Base-by-base conservation (phyloP, 2,888 invertebrate genomes). In the Drosophila austrosaltans region DNA sequence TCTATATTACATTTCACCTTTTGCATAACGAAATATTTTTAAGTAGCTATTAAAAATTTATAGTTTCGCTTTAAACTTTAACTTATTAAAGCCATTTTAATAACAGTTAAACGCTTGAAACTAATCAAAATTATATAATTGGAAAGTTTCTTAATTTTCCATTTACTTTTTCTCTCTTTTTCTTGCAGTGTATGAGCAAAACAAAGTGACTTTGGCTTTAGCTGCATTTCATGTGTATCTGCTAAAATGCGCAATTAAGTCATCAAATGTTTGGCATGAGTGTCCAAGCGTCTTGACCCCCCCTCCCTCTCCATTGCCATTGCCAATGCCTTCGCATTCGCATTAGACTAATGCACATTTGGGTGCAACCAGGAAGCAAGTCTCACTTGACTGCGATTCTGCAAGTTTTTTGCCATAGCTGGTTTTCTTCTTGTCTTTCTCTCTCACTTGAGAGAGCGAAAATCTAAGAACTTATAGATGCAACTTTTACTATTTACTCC, bases 241-340 rank as follows among this genome's bases (percentile, higher is more conserved):
- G 79, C 72, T 84, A 84, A 84, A 82, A 86, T 87, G 80, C 77
- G 80, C 85, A 86, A 86, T 86, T 89, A 86, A 86, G 80, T 78
- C 87, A 82, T 85, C 85, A 84, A 79, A 76, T 74, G 82, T 76
- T 75, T 84, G 68, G 76, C 76, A 60, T 12, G 62, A 76, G 72
- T 71, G 71, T 75, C 75, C 77, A 63, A 81, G 84, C 72, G 75
- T 74, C 78, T 80, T 75, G 69, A 53, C 66, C 72, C 25, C 12
- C 48, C 48, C 36, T 7, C 36, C 36, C 36, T 8, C 8, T 2
- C 36, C 36, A 36, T 36, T 8, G 10, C 36, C 1, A 36, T 8
- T 36, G 36, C 36, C 36, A 8, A 8, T 10, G 57, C 57, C n/a
- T 7, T 40, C 8, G 25, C 53, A 56, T 44, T 59, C 63, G 79